Percentiles rank a stretch among this genome's conserved stretches.
Conservation (phyloP, 2,888 invertebrate genomes). For the Pammene fasciana region DNA sequence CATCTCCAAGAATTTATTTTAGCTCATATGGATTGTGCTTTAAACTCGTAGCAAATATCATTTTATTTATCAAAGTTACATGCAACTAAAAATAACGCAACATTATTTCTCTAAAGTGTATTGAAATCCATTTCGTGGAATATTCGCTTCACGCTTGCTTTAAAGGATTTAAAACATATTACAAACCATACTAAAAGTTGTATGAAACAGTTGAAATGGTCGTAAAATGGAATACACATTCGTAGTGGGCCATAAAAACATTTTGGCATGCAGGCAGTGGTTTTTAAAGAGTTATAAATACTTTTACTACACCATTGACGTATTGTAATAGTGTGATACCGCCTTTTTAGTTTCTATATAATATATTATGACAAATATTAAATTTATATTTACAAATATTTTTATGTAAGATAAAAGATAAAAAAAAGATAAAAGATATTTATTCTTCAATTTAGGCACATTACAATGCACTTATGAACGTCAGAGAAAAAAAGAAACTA, state of each 20-base stretch:
- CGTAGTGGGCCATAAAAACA: conserved; percentile 11
- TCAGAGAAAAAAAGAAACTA: too few species aligned
- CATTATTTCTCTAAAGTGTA: neutral
- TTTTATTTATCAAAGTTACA: neutral
- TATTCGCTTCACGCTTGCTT: neutral
- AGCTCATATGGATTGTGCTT: neutral
- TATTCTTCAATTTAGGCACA: too few species aligned
- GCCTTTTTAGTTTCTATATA: too few species aligned
- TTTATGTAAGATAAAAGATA: too few species aligned
- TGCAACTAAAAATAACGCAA: neutral
- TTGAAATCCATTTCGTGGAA: neutral
- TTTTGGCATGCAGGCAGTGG: conserved; percentile 14
- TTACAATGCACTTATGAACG: too few species aligned
- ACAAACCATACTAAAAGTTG: conserved; percentile 2
- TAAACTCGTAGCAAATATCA: neutral
- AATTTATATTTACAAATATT: too few species aligned
- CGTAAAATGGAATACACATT: conserved; percentile 14
- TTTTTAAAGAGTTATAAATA: conserved; percentile 10
- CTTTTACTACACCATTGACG: neutral
- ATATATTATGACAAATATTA: too few species aligned
- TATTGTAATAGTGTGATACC: neutral
- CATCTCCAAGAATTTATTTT: neutral
- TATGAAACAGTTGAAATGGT: conserved; percentile 16
- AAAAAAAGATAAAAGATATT: too few species aligned
- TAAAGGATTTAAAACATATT: conserved; percentile 13